A percentile compares a stretch with the other conserved stretches of the same genome.
phyloP scores from a whole-genome alignment of 2,888 invertebrate species.

The Drosophila subsilvestris region DNA sequence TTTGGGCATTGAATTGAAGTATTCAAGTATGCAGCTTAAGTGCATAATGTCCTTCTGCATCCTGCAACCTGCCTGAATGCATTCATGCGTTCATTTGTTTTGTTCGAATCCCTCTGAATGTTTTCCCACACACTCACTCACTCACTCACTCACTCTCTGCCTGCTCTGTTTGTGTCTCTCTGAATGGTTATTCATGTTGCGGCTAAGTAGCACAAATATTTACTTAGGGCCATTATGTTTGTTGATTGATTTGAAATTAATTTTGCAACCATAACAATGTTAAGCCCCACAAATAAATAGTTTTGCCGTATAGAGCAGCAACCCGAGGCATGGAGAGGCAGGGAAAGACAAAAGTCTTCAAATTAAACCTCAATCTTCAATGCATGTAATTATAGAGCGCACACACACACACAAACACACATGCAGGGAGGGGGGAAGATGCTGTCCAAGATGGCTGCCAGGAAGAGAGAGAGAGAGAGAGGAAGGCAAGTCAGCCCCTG shows the following conservation, averaged over 20 bases:
- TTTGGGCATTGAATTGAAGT: too few relatives aligned
- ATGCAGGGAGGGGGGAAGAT: background rate
- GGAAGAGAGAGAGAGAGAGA: background rate
- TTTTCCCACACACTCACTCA: too few relatives aligned
- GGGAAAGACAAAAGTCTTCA: conserved; percentile 7
- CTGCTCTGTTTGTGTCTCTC: background rate
- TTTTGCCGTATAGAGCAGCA: background rate
- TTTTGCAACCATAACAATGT: conserved; percentile 45
- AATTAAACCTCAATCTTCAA: conserved; percentile 45
- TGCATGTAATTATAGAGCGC: conserved; percentile 63
- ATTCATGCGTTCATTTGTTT: background rate
- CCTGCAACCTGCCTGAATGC: background rate
- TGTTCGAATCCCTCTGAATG: background rate
- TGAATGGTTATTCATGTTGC: conserved; percentile 24
- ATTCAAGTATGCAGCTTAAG: too few relatives aligned
- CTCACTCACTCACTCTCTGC: background rate
- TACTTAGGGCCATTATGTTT: conserved; percentile 52
- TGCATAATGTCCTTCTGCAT: too few relatives aligned
- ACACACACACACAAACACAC: conserved; percentile 27
- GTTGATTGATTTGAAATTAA: conserved; percentile 67
- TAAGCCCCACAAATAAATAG: conserved; percentile 48
- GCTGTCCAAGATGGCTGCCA: conserved; percentile 9
- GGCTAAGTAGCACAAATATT: conserved; percentile 56
- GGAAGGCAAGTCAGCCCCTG: background rate
- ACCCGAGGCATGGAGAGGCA: background rate